A percentile compares a stretch with the other conserved stretches of the same genome.
Evolutionary conservation across 2,888 invertebrate species (phyloP).

Genomic region (Sturmia bella): DNA sequence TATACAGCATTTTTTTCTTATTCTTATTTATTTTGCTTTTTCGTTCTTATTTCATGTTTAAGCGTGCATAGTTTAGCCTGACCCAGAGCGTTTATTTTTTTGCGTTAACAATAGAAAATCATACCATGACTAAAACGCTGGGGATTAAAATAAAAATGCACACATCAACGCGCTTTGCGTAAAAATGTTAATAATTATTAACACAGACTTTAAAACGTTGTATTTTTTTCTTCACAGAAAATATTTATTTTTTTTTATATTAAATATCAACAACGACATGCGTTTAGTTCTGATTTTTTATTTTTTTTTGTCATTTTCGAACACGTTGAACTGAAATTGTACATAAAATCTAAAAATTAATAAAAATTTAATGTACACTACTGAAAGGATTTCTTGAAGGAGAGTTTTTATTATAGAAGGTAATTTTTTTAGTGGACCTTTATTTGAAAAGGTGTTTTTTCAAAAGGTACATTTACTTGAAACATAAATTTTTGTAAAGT

Average conservation of each 20-base stretch:
- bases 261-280: not conserved
- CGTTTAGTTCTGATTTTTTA: not conserved
- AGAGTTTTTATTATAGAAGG: no score
- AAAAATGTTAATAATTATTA: constrained; percentile 22
- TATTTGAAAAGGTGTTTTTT: no score
- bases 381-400: no score
- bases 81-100: constrained; percentile 51
- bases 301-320: not conserved
- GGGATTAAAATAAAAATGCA: not conserved
- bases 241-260: not conserved
- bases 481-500: no score
- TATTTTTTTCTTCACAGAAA: not conserved
- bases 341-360: no score
- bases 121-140: constrained; percentile 42
- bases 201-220: constrained; percentile 6
- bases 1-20: constrained; percentile 27
- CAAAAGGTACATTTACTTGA: no score
- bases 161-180: constrained; percentile 45
- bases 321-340: not conserved
- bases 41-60: constrained; percentile 20
- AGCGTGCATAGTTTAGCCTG: constrained; percentile 40
- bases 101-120: constrained; percentile 51
- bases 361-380: no score
- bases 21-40: constrained; percentile 15
- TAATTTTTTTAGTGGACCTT: no score